A percentile compares a stretch with the other conserved stretches of the same genome.
Conservation (phyloP, 2,888 invertebrate genomes). For the Coenonympha arcania region DNA sequence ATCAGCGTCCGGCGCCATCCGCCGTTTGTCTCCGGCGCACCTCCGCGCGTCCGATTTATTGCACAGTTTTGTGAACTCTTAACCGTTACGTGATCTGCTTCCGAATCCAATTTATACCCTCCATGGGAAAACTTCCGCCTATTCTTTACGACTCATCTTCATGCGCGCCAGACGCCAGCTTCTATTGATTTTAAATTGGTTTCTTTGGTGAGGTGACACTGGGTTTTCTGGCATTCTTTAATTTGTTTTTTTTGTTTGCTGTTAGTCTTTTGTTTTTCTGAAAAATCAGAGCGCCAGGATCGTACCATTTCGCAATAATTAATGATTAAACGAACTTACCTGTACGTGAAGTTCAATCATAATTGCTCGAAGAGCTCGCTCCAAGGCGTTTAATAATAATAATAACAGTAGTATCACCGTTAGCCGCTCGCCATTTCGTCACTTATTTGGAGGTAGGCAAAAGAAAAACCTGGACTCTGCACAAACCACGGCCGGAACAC, state of each 20-base stretch:
- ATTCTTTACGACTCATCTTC: conserved; percentile 68
- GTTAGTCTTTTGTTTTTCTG: too few species aligned
- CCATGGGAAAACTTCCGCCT: conserved; percentile 69
- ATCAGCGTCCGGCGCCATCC: conserved; percentile 41
- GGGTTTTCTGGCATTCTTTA: not conserved
- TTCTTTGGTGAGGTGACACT: conserved; percentile 3
- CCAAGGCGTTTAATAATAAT: too few species aligned
- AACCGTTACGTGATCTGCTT: conserved; percentile 75
- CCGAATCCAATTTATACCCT: conserved; percentile 73
- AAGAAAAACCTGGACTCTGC: too few species aligned
- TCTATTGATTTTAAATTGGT: conserved; percentile 26
- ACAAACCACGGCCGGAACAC: too few species aligned
- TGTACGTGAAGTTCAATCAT: too few species aligned
- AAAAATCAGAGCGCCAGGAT: too few species aligned
- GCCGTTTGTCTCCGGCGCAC: conserved; percentile 73
- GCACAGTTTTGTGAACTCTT: conserved; percentile 75
- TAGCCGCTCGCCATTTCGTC: too few species aligned
- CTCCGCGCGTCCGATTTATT: conserved; percentile 72
- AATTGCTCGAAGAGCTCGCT: too few species aligned
- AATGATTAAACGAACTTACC: too few species aligned
- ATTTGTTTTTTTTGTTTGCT: not conserved
- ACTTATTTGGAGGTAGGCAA: too few species aligned
- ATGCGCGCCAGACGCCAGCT: conserved; percentile 36
- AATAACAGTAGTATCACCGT: too few species aligned
- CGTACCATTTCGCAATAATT: too few species aligned